Evolutionary conservation across 2,113 vertebrate genomes (phyloP), one percentile per base, ranked within the genome.

Genomic region (Hystrix cristata): DNA sequence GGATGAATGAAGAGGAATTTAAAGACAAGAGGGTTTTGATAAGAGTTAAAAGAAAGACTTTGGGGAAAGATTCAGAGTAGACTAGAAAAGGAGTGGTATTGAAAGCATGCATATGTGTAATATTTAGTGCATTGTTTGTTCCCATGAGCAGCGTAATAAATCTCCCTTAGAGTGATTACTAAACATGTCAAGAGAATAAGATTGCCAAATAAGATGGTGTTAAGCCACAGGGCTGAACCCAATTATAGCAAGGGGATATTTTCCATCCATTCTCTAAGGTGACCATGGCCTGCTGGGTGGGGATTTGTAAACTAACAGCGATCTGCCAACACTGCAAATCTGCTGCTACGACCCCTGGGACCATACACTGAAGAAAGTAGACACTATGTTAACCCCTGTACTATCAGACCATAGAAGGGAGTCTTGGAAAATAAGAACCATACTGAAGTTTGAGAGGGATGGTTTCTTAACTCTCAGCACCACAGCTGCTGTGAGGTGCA

Each of bases 111-210:
- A 87, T 96, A 82, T 95, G 90, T 96, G 79, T 96, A 96, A 97
- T 96, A 94, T 94, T 97, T 94, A 81, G 93, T 93, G 79, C 69
- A 96, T 97, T 96, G 89, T 97, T 98, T 96, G 91, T 95, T 95
- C 69, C 90, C 80, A 95, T 72, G 85, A 93, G 46, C 69, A 84
- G 93, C 78, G 76, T 87, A 96, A 97, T 94, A 98, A 97, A 97
- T 97, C 92, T 97, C 90, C 87, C 87, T 97, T 96, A 96, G 92
- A 95, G 71, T 94, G 96, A 97, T 97, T 98, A 97, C 95, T 95
- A 97, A 97, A 97, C 95, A 97, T 72, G 87, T 97, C 96, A 97
- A 93, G 96, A 96, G 92, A 74, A 95, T 96, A 97, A 95, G 93
- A 95, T 94, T 93, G 87, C 97, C 92, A 97, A 95, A 95, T 95